phyloP scores from a whole-genome alignment of 2,113 vertebrate species.

The Hystrix brachyura region DNA sequence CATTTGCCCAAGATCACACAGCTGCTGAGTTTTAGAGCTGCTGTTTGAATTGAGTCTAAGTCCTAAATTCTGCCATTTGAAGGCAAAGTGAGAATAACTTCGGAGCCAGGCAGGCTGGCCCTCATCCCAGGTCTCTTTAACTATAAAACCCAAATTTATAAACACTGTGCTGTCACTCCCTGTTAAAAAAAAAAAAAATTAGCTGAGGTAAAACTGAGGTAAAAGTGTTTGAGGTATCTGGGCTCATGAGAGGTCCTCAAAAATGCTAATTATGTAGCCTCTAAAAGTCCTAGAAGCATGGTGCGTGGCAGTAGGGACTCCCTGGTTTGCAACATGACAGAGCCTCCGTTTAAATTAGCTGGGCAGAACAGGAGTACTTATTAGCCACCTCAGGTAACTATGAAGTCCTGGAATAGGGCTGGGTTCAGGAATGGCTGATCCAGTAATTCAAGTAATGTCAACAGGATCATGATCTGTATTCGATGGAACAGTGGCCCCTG shows the following conservation, averaged over 20 bases:
- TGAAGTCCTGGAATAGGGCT: neutral
- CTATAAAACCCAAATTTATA: neutral
- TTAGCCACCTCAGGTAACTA: neutral
- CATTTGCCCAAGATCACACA: neutral
- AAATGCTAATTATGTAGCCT: neutral
- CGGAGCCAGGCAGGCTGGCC: neutral
- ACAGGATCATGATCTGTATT: rapidly evolving
- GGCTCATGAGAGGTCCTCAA: neutral
- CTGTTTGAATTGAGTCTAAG: neutral
- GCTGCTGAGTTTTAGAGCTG: neutral
- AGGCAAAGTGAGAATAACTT: neutral
- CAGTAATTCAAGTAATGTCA: neutral
- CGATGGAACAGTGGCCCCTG: neutral
- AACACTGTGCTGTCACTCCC: neutral
- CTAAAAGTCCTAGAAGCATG: neutral
- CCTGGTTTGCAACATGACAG: neutral
- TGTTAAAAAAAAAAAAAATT: neutral
- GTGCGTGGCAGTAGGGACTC: neutral
- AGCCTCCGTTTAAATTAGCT: neutral
- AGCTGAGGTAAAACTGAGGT: neutral
- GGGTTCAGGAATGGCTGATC: neutral
- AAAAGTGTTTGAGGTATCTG: neutral
- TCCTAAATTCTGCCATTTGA: neutral
- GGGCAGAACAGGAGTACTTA: neutral
- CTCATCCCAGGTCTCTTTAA: neutral